Base-by-base conservation (phyloP, 2,113 vertebrate species). In the Stigmatopora nigra region DNA sequence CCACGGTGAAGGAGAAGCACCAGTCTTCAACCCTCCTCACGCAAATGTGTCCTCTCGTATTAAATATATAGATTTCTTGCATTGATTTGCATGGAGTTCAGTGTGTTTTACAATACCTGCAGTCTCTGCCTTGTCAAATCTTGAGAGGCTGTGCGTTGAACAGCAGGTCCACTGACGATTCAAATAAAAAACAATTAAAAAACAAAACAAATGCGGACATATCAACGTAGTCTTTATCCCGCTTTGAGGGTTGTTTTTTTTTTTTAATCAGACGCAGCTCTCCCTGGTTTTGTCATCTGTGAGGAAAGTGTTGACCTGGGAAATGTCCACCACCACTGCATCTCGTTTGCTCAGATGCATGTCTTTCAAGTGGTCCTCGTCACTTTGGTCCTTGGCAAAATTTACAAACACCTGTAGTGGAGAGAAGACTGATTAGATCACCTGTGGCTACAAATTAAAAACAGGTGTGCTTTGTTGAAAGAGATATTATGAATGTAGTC, bases 311-410 rank as follows among this genome's bases (percentile, higher is more conserved):
- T 90, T 92, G 36, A 97, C 90, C 61, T 94, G 86, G 16, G 94
- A 85, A 77, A 96, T 87, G 78, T 98, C 93, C 81, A 97, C 92
- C 36, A 93, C 90, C 78, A 94, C 87, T 8, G 86, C 94, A 69
- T 98, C 95, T 76, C 92, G 92, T 93, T 95, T 97, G 86, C 91
- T 93, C 81, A 95, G 81, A 70, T 93, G 95, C 77, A 94, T 75
- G 80, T 98, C 95, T 90, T 95, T 98, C 73, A 92, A 86, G 83
- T 95, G 95, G 92, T 99, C 95, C 12, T 99, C 96, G 0, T 98
- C 95, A 45, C 94, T 98, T 98, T 99, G 96, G 95, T 99, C 96
- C 93, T 98, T 99, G 86, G 96, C 96, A 75, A 99, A 99, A 89
- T 99, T 99, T 79, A 99, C 96, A 91, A 99, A 99, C 82, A 99